These are phyloP conservation scores for Thymallus thymallus DNA, from an alignment of 2,113 vertebrate genomes.

Conservation along the genomic window DNA sequence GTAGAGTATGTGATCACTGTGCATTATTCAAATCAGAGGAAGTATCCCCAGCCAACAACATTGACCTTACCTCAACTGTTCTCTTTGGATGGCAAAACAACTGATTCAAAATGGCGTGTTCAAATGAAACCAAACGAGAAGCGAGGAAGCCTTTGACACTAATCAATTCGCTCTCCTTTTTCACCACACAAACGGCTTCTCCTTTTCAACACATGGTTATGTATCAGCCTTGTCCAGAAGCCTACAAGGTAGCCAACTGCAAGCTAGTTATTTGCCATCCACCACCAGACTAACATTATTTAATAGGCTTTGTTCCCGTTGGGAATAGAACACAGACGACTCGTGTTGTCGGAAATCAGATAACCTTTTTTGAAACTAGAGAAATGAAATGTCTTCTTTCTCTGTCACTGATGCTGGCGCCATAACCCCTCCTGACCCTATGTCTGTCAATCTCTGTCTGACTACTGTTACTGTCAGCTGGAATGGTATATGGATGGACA, in stretches of 20 bases:
- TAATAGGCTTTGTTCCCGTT: neutral
- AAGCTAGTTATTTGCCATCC: neutral
- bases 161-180: neutral
- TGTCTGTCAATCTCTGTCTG: no score
- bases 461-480: no score
- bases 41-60: neutral
- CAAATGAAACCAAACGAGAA: neutral
- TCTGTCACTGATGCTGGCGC: no score
- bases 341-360: neutral
- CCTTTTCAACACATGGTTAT: neutral
- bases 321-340: neutral
- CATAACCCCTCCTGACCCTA: no score
- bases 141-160: neutral
- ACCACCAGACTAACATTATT: neutral
- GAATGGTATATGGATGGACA: no score
- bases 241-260: neutral
- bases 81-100: neutral
- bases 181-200: neutral
- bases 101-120: neutral
- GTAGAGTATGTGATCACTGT: neutral
- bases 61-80: neutral
- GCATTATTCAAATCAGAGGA: neutral
- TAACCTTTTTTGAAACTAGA: neutral
- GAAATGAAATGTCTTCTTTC: neutral
- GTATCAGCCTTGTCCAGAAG: constrained; percentile 3